Percentiles rank a stretch among this genome's conserved stretches.
Evolutionary conservation across 2,888 invertebrate genomes (phyloP).

Genomic region (Brenthis hecate): DNA sequence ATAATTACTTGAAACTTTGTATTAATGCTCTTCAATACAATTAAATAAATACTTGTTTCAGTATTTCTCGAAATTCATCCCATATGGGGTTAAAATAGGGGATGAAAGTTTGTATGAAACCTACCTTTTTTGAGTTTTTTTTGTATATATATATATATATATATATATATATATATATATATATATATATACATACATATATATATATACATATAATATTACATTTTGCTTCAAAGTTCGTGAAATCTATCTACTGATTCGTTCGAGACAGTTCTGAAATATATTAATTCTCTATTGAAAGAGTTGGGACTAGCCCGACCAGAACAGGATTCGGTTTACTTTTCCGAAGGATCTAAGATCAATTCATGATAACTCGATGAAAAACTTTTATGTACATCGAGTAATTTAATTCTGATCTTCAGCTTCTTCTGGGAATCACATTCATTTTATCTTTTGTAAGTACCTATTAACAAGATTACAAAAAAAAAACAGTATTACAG

Average conservation of each 20-base stretch:
- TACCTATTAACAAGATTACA: neutral
- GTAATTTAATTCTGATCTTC: conserved; percentile 3
- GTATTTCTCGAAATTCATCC: too few relatives aligned
- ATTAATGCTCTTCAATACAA: too few relatives aligned
- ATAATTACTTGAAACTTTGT: too few relatives aligned
- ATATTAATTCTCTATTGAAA: conserved; percentile 36
- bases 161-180: too few relatives aligned
- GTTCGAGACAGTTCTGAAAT: conserved; percentile 33
- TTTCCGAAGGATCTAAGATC: conserved; percentile 16
- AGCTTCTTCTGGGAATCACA: conserved; percentile 3
- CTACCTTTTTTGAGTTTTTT: too few relatives aligned
- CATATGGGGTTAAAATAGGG: too few relatives aligned
- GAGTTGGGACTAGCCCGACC: conserved; percentile 22
- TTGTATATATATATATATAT: too few relatives aligned
- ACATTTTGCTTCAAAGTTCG: neutral
- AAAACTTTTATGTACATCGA: conserved; percentile 8
- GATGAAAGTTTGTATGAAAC: too few relatives aligned
- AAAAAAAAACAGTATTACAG: neutral
- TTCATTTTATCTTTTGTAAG: neutral
- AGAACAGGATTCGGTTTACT: conserved; percentile 29
- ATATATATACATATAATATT: neutral
- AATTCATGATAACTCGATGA: conserved; percentile 16
- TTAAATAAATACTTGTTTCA: too few relatives aligned
- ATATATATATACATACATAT: too few relatives aligned
- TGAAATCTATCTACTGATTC: conserved; percentile 17